These are phyloP conservation scores for Oncorhynchus mykiss DNA, from an alignment of 2,113 vertebrate species.

Conservation along the genomic window DNA sequence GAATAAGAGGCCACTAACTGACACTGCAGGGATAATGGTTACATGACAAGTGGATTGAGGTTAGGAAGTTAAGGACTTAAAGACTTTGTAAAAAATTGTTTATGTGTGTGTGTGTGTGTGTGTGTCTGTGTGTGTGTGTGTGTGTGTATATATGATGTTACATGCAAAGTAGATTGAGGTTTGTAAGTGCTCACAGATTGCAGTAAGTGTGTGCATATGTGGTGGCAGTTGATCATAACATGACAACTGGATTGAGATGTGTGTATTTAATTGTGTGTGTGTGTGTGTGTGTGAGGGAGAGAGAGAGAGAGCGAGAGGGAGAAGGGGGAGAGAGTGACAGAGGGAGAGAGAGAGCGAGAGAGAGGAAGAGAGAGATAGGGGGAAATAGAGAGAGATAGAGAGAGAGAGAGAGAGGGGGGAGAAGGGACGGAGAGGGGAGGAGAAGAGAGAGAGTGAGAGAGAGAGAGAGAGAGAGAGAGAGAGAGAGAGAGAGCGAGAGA, in stretches of 20 bases:
- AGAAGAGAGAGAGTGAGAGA: neutral
- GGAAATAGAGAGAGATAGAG: no score
- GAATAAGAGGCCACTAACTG: neutral
- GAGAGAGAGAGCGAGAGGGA: neutral
- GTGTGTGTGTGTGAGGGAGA: neutral
- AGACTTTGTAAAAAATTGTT: neutral
- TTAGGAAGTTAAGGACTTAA: neutral
- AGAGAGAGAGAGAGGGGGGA: neutral
- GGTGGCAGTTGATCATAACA: neutral
- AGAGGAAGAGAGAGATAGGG: no score
- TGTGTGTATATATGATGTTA: no score
- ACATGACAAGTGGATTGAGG: slow-evolving; percentile 9
- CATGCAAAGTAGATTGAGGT: slow-evolving; percentile 4
- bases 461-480: neutral
- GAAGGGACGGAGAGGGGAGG: no score
- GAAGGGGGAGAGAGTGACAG: neutral
- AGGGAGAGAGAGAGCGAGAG: no score
- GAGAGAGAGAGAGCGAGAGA: no score
- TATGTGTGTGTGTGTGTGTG: neutral
- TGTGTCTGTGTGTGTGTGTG: neutral
- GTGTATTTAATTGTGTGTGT: neutral
- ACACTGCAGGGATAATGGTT: neutral
- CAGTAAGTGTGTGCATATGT: neutral
- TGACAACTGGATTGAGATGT: slow-evolving; percentile 2
- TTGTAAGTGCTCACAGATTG: neutral